Percentiles rank a stretch among this genome's conserved stretches.
These are phyloP conservation scores for Brachyopa scutellaris DNA, from an alignment of 2,888 invertebrate species.

Conservation along the genomic window DNA sequence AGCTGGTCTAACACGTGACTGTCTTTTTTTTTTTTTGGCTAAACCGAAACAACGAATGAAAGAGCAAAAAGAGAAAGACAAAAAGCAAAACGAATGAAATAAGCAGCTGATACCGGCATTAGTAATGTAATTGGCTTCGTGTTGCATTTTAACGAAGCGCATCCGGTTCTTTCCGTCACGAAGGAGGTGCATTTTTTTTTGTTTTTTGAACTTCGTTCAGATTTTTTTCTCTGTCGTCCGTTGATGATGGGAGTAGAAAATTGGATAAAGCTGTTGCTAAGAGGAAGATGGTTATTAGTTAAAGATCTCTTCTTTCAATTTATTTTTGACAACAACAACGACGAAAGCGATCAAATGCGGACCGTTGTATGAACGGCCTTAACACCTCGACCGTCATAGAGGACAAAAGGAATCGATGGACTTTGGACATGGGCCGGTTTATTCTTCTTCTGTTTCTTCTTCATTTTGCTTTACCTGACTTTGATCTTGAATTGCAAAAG, in stretches of 20 bases:
- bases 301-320: background rate
- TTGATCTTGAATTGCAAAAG: conserved; percentile 15
- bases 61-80: conserved; percentile 1
- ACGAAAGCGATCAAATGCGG: background rate
- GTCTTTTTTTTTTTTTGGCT: background rate
- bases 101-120: conserved; percentile 43
- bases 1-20: conserved; percentile 42
- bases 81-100: background rate
- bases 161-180: conserved; percentile 40
- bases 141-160: conserved; percentile 61
- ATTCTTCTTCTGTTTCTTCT: background rate
- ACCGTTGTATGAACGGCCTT: conserved; percentile 51
- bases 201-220: conserved; percentile 2
- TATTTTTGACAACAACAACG: background rate
- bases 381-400: conserved; percentile 21
- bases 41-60: background rate
- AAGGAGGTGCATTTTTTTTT: background rate
- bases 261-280: conserved; percentile 25
- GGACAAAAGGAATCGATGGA: background rate
- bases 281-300: conserved; percentile 40
- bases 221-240: conserved; percentile 1
- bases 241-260: conserved; percentile 4
- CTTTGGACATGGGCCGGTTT: background rate
- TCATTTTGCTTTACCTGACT: background rate
- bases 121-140: conserved; percentile 36